Conservation (phyloP, 2,797 vertebrate species). For the Brotula barbata region DNA sequence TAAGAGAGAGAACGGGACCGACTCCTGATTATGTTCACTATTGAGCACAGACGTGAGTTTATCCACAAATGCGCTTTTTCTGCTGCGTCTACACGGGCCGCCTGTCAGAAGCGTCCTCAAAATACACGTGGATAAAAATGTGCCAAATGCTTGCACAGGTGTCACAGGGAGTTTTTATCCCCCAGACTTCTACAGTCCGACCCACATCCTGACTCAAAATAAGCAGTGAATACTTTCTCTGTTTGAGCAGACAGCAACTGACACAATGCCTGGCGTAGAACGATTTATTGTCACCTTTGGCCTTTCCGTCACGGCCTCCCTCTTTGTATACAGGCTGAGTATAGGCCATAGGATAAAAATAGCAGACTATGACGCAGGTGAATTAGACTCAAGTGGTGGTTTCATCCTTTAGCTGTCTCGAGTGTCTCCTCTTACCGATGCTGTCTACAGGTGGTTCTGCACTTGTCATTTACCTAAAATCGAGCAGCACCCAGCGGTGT, state of each 20-base stretch:
- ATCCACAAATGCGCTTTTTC: not conserved
- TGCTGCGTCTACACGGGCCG: not conserved
- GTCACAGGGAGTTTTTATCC: not conserved
- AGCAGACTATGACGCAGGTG: conserved; percentile 70
- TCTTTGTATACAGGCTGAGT: conserved; percentile 35
- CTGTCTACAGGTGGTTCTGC: conserved; percentile 52
- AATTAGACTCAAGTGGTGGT: conserved; percentile 71
- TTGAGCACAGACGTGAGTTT: too few relatives aligned
- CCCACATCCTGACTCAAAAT: conserved; percentile 9
- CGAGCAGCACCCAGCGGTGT: too few relatives aligned
- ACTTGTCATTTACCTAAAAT: too few relatives aligned
- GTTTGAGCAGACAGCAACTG: not conserved
- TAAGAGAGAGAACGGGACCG: too few relatives aligned
- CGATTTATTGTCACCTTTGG: conserved; percentile 37
- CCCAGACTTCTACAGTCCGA: conserved; percentile 2
- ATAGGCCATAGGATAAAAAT: conserved; percentile 68
- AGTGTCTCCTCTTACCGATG: conserved; percentile 40
- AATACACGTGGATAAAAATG: conserved; percentile 1
- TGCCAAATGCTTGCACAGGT: not conserved
- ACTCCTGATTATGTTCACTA: too few relatives aligned
- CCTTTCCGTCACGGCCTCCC: conserved; percentile 53
- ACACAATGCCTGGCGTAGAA: not conserved
- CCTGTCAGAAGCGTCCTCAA: not conserved
- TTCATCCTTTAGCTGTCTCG: conserved; percentile 59
- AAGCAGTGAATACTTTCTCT: not conserved